Evolutionary conservation across 1,140 invertebrate species (phyloP).

Genomic region (Chymomyza costata): DNA sequence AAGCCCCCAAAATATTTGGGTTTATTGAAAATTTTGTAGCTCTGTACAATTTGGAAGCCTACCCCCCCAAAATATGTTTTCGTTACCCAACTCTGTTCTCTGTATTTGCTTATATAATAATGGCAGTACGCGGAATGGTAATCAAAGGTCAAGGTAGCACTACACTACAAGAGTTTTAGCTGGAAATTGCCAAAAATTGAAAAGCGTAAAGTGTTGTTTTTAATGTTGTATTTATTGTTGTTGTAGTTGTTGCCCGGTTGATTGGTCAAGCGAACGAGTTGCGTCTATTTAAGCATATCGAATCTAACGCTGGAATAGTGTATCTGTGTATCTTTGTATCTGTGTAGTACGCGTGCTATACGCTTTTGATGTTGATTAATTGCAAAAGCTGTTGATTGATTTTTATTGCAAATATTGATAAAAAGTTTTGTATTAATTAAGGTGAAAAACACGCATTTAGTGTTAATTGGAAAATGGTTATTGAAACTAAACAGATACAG

Average conservation of each 20-base stretch:
- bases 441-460: constrained; percentile 68
- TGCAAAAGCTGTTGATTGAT: constrained; percentile 70
- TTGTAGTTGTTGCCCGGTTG: constrained; percentile 6
- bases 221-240: constrained; percentile 9
- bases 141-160: constrained; percentile 44
- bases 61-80: no score
- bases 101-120: constrained; percentile 51
- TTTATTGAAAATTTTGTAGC: no score
- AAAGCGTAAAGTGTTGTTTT: constrained; percentile 43
- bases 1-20: no score
- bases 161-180: constrained; percentile 50
- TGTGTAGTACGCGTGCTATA: background rate
- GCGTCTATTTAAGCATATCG: constrained; percentile 1
- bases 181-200: constrained; percentile 47
- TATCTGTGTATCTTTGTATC: background rate
- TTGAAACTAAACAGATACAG: constrained; percentile 64
- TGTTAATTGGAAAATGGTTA: constrained; percentile 73
- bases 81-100: no score
- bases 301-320: background rate
- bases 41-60: no score
- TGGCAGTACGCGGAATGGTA: constrained; percentile 25
- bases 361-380: constrained; percentile 54
- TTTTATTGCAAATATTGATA: constrained; percentile 75
- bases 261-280: constrained; percentile 2
- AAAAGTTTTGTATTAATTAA: constrained; percentile 74